phyloP scores from a whole-genome alignment of 2,797 vertebrate species.

The Rhinella marina region DNA sequence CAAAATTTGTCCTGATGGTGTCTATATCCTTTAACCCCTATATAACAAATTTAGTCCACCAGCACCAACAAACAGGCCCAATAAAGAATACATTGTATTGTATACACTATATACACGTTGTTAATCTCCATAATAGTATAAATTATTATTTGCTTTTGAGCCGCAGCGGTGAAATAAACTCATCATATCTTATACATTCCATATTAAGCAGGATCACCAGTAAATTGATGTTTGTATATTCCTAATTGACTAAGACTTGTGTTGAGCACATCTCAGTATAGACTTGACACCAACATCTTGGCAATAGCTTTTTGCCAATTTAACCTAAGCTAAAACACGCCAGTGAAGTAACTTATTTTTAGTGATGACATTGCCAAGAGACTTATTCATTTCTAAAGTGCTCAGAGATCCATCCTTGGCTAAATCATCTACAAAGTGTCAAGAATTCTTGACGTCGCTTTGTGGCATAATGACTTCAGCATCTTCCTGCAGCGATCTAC shows the following conservation, averaged over 20 bases:
- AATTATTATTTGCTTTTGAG: neutral
- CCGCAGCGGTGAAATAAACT: neutral
- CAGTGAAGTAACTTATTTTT: conserved; percentile 21
- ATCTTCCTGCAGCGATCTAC: conserved; percentile 43
- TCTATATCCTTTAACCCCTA: too few relatives aligned
- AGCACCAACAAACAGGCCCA: too few relatives aligned
- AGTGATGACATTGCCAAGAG: conserved; percentile 43
- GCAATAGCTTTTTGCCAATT: neutral
- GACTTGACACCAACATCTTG: conserved; percentile 5
- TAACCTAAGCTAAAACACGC: conserved; percentile 14
- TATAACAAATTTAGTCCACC: too few relatives aligned
- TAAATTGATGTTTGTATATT: neutral
- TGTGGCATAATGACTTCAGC: conserved; percentile 45
- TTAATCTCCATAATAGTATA: too few relatives aligned
- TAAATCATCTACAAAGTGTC: conserved; percentile 51
- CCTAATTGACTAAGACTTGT: conserved; percentile 3
- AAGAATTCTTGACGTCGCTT: conserved; percentile 52
- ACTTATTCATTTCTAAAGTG: conserved; percentile 27
- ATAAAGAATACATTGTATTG: too few relatives aligned
- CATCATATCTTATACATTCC: neutral
- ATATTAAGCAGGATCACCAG: neutral
- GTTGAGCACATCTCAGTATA: neutral
- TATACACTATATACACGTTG: too few relatives aligned
- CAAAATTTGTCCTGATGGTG: too few relatives aligned
- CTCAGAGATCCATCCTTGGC: conserved; percentile 17